A percentile compares a stretch with the other conserved stretches of the same genome.
Conservation (phyloP, 2,113 vertebrate species). For the Coptodon rendalli region DNA sequence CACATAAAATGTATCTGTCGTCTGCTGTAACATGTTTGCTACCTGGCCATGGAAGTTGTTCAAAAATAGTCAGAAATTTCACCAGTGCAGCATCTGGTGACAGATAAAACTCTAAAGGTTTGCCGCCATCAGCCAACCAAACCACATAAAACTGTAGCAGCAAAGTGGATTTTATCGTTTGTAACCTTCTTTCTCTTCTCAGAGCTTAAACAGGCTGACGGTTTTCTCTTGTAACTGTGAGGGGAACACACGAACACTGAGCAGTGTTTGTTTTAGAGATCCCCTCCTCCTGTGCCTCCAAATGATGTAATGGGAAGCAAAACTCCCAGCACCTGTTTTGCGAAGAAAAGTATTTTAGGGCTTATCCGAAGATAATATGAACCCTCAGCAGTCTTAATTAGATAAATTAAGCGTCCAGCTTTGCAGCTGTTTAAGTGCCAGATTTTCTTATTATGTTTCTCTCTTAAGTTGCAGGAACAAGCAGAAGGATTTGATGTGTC, state of each 20-base stretch:
- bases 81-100: neutral
- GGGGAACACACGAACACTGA: neutral
- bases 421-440: neutral
- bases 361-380: neutral
- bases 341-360: neutral
- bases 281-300: neutral
- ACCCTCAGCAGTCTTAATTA: neutral
- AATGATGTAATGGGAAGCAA: neutral
- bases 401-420: neutral
- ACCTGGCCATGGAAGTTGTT: neutral
- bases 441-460: neutral
- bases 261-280: neutral
- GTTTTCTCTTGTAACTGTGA: neutral
- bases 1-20: neutral
- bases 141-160: neutral
- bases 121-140: neutral
- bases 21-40: neutral
- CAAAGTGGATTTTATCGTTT: neutral
- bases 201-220: neutral
- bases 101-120: neutral
- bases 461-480: neutral
- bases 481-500: neutral
- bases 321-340: neutral
- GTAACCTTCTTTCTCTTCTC: neutral
- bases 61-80: neutral